phyloP scores from a whole-genome alignment of 2,113 vertebrate species.

The Trematomus loennbergii region DNA sequence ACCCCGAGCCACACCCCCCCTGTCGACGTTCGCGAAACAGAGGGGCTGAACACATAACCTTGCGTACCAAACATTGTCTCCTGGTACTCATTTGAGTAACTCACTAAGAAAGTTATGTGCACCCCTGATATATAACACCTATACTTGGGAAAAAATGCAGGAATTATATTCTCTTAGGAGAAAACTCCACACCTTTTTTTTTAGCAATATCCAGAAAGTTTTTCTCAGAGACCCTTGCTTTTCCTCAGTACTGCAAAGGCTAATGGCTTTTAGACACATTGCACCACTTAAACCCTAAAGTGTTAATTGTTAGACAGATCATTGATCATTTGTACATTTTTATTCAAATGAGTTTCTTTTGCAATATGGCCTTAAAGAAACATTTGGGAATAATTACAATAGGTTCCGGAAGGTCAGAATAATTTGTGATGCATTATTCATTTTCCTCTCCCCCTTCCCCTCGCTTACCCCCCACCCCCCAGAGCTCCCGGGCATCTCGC shows the following conservation, averaged over 20 bases:
- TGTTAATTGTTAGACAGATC: constrained; percentile 5
- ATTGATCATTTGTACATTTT: constrained; percentile 30
- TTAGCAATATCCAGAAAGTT: not conserved
- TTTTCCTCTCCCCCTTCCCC: not conserved
- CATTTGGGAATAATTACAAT: constrained; percentile 43
- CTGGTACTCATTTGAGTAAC: too few species aligned
- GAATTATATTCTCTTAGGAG: not conserved
- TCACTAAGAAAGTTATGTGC: too few species aligned
- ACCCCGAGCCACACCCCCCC: too few species aligned
- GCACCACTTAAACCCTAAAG: constrained; percentile 1
- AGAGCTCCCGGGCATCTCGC: constrained; percentile 95
- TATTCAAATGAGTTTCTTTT: constrained; percentile 27
- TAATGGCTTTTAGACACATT: constrained; percentile 14
- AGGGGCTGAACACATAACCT: too few species aligned
- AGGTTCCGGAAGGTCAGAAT: constrained; percentile 51
- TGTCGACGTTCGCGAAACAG: too few species aligned
- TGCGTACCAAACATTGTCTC: too few species aligned
- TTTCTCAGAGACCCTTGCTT: not conserved
- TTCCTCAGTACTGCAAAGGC: constrained; percentile 13
- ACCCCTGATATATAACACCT: not conserved
- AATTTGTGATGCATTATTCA: constrained; percentile 52
- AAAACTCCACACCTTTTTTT: not conserved
- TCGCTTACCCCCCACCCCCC: not conserved
- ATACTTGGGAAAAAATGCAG: not conserved
- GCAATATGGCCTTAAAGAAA: constrained; percentile 14